Percentiles rank a stretch among this genome's conserved stretches.
These are phyloP conservation scores for Dissostichus mawsoni DNA, from an alignment of 2,113 vertebrate species.

Conservation along the genomic window DNA sequence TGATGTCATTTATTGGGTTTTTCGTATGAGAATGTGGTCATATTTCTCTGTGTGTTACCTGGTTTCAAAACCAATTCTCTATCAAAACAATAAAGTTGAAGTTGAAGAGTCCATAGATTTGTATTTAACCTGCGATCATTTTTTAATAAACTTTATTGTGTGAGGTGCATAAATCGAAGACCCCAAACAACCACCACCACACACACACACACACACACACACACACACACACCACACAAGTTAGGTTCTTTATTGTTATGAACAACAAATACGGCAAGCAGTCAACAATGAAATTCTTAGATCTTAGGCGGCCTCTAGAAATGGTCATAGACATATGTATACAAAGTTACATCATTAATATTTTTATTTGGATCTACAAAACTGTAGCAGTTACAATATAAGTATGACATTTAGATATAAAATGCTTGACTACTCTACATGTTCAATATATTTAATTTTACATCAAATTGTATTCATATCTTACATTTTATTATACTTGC, in stretches of 20 bases:
- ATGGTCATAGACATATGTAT: background rate
- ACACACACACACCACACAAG: too few relatives aligned
- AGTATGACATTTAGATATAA: background rate
- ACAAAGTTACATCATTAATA: background rate
- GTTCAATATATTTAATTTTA: too few relatives aligned
- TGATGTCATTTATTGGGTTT: too few relatives aligned
- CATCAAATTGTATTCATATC: background rate
- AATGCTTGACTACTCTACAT: background rate
- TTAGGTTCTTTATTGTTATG: background rate
- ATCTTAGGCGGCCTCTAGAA: background rate
- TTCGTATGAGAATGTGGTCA: too few relatives aligned
- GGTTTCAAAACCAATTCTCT: too few relatives aligned
- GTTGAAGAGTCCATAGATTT: background rate
- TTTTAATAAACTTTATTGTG: background rate
- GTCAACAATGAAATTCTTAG: background rate
- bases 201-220: too few relatives aligned
- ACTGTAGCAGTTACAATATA: background rate
- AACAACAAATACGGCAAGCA: background rate
- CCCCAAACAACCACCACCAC: background rate
- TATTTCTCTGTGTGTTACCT: too few relatives aligned
- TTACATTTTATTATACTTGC: background rate
- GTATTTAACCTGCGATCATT: background rate
- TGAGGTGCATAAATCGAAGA: background rate
- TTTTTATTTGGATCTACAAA: background rate
- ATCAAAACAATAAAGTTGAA: too few relatives aligned